Percentiles rank a stretch among this genome's conserved stretches.
These are phyloP conservation scores for Mamestra configurata DNA, from an alignment of 1,140 invertebrate species.

Conservation along the genomic window DNA sequence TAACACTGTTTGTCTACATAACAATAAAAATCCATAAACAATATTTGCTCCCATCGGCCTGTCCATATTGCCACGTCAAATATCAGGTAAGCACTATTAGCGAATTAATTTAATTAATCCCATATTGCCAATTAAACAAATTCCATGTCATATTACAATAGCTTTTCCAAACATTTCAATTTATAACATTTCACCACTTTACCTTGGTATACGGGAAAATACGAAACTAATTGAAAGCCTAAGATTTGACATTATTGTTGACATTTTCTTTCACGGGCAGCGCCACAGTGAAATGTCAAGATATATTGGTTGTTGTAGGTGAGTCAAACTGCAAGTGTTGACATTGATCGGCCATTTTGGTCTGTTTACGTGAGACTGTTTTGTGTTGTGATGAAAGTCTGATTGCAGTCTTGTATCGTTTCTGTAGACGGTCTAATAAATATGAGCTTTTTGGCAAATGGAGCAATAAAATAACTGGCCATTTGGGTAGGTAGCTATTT, in stretches of 20 bases:
- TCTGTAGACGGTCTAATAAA: background rate
- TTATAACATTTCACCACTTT: background rate
- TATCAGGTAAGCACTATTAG: background rate
- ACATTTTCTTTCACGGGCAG: background rate
- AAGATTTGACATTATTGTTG: slow-evolving; percentile 1
- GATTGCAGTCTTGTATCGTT: background rate
- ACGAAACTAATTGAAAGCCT: slow-evolving; percentile 7
- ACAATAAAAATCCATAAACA: background rate
- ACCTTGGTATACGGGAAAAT: background rate
- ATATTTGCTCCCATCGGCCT: background rate
- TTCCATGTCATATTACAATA: background rate
- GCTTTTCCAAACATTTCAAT: background rate
- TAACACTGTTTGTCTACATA: too few species aligned
- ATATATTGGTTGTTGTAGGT: background rate
- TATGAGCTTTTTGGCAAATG: background rate
- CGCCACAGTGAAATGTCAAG: slow-evolving; percentile 14
- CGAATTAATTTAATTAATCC: slow-evolving; percentile 5
- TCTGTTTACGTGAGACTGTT: background rate
- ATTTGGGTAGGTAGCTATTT: too few species aligned
- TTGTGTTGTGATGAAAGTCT: slow-evolving; percentile 1
- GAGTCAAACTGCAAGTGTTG: slow-evolving; percentile 7
- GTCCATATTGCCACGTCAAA: background rate
- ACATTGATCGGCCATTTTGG: slow-evolving; percentile 29
- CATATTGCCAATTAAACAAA: slow-evolving; percentile 1
- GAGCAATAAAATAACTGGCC: too few species aligned